Percentiles rank a stretch among this genome's conserved stretches.
These are phyloP conservation scores for Erebia palarica DNA, from an alignment of 2,888 invertebrate species.

Conservation along the genomic window DNA sequence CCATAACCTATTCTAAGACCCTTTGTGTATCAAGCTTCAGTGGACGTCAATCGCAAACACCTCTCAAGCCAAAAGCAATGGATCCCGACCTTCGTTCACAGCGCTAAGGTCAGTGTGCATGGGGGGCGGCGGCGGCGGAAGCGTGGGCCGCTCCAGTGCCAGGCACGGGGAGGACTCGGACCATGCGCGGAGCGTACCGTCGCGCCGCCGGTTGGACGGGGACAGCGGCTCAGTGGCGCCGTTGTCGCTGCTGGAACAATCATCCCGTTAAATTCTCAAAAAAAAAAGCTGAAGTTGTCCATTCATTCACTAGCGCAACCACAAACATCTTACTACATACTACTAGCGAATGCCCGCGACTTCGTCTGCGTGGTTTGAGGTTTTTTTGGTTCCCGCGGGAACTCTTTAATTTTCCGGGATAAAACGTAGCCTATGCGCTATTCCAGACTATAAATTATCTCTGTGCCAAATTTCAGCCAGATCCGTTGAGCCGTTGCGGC, in stretches of 20 bases:
- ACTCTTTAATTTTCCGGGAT: no score
- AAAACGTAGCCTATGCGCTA: no score
- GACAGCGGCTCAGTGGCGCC: conserved; percentile 62
- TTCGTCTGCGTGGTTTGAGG: no score
- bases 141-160: conserved; percentile 60
- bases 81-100: conserved; percentile 76
- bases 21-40: conserved; percentile 45
- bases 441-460: no score
- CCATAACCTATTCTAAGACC: neutral
- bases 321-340: no score
- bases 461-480: no score
- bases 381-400: no score
- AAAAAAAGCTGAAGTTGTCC: neutral
- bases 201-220: conserved; percentile 42
- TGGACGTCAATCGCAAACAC: conserved; percentile 54
- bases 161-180: conserved; percentile 73
- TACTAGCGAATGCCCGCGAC: no score
- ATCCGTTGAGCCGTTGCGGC: no score
- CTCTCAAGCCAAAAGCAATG: conserved; percentile 5
- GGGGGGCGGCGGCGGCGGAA: conserved; percentile 63
- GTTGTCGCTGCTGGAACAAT: conserved; percentile 69
- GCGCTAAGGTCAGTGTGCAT: conserved; percentile 72
- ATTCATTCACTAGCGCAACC: no score
- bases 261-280: neutral
- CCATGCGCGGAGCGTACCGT: conserved; percentile 49